Base-by-base conservation (phyloP, 2,888 invertebrate species). In the Agelastica alni region DNA sequence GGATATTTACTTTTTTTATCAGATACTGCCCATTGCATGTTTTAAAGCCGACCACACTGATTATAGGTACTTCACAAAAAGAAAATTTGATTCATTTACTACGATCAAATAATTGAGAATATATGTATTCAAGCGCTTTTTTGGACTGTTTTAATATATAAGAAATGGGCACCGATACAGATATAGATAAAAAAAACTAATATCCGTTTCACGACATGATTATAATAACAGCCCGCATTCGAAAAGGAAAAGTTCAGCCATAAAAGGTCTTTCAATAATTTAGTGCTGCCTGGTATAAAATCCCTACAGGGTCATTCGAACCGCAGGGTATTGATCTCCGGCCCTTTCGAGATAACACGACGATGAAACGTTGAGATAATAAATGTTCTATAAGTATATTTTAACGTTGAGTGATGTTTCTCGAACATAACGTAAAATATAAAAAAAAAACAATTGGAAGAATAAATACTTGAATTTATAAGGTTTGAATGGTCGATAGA, bases 251-350 rank as follows among this genome's bases (percentile, higher is more conserved):
- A 57, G 52, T 57, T 52, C 28, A 34, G 52, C 52, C 54, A 55
- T 59, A 59, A 59, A 59, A 57, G 49, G 41, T 47, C 46, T 52
- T 52, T 57, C 56, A 49, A 54, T 57, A 55, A 59, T 59, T 59
- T 59, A 59, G 49, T 57, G 41, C 52, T 48, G 39, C 31, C 48
- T 46, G 51, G 42, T 48, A 48, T 53, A 42, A 47, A 47, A 47
- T 39, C 53, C 42, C 44, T 53, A 42, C 53, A 53, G 47, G 53
- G 42, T 30, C 17, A 26, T 47, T 43, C 28, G 7, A 48, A 48
- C 30, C 39, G 12, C 39, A 31, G 9, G 7, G 12, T 48, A 48
- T 48, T 20, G 39, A 48, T 39, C 39, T 39, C 20, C 10, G 4
- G n/a, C 20, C 48, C 14, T 16, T 37, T 48, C 17, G 10, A 12